Evolutionary conservation across 1,140 invertebrate genomes (phyloP), one percentile per base, ranked within the genome.

Genomic region (Ostrea edulis): DNA sequence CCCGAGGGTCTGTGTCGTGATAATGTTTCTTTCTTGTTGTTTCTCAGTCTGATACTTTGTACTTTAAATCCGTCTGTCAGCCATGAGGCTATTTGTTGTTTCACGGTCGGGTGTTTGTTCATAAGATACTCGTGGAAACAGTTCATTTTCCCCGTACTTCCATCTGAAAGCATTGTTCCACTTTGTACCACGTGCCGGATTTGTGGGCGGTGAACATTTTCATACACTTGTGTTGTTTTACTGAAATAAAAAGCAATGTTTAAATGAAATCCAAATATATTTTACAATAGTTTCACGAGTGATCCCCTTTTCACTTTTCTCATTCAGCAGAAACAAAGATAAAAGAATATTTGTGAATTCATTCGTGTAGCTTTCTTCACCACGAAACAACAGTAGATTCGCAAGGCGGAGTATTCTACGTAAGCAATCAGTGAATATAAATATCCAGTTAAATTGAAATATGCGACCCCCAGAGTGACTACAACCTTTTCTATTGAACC

Each of bases 121-220:
- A 88, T 62, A 25, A 88, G 71, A 82, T 88, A 81, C 71, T 88
- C 82, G 84, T 88, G 87, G 65, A 88, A 88, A 85, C 84, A 83
- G 25, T 85, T 88, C 83, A 82, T 88, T 22, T 88, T 83, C 20
- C 8, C 82, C 2, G 44, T 51, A 29, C 51, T 81, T 52, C 87
- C 87, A 44, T 88, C 87, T 14, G 87, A 88, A 4, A 88, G 29
- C 20, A 88, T 29, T 11, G 83, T 85, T 12, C 87, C 87, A 25
- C 65, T 85, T 58, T 88, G 83, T 11, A 55, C 17, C 14, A 62
- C 44, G 20, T 81, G 71, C 20, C 68, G 35, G 51, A 88, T 85
- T 68, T 81, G 14, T 53, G 84, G 84, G 22, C 84, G 29, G 5
- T 83, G 82, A 53, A n/a, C n/a, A n/a, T 53, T 83, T 22, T 83